Percentiles rank a stretch among this genome's conserved stretches.
Conservation (phyloP, 2,113 vertebrate genomes). For the Meleagris gallopavo region DNA sequence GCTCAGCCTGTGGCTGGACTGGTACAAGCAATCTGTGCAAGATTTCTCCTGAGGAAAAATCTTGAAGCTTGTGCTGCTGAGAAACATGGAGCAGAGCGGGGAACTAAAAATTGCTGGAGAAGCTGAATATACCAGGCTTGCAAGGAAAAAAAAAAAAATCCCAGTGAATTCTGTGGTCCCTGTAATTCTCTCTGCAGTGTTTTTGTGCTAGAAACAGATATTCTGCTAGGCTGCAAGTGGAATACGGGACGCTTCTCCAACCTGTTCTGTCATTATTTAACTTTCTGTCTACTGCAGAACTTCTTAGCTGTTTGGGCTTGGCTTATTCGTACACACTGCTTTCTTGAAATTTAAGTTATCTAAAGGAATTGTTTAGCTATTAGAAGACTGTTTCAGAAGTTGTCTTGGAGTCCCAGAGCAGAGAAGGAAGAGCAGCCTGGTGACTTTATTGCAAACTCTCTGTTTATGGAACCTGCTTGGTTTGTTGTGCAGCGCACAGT, state of each 20-base stretch:
- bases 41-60: slow-evolving; percentile 59
- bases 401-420: neutral
- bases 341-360: neutral
- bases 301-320: neutral
- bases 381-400: neutral
- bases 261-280: neutral
- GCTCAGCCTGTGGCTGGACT: slow-evolving; percentile 61
- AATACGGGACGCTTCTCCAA: neutral
- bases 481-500: neutral
- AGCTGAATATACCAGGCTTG: neutral
- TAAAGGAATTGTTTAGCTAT: neutral
- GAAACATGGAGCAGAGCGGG: neutral
- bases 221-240: neutral
- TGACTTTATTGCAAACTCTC: neutral
- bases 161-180: neutral
- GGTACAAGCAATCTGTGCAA: slow-evolving; percentile 59
- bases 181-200: neutral
- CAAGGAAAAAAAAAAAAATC: neutral
- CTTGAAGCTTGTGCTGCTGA: slow-evolving; percentile 1
- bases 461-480: neutral
- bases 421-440: neutral
- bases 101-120: neutral
- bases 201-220: neutral
- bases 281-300: neutral
- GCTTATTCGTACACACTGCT: neutral